Evolutionary conservation across 2,888 invertebrate genomes (phyloP).

Genomic region (Argyresthia albistria): DNA sequence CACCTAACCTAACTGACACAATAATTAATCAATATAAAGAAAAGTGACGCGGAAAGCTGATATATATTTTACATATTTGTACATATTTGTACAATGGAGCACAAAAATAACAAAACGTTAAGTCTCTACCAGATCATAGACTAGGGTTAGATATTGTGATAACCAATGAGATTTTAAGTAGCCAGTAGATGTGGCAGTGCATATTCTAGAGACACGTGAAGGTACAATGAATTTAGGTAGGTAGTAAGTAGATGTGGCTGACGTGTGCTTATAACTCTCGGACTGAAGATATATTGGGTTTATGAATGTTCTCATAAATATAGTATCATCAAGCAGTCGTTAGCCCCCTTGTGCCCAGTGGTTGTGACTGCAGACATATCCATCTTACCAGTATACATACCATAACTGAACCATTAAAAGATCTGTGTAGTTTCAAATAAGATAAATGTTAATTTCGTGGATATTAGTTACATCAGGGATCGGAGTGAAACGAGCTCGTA

Average conservation of each 20-base stretch:
- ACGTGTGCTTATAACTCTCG: conserved; percentile 43
- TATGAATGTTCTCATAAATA: neutral
- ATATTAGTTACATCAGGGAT: no score
- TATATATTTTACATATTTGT: conserved; percentile 4
- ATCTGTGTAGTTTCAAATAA: conserved; percentile 16
- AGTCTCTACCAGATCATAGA: conserved; percentile 63
- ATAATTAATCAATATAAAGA: conserved; percentile 6
- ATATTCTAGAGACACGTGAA: conserved; percentile 45
- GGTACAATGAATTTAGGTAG: conserved; percentile 65
- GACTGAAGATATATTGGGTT: neutral
- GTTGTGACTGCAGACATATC: conserved; percentile 71
- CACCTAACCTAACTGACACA: conserved; percentile 4
- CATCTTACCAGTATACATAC: conserved; percentile 14
- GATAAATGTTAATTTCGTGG: neutral
- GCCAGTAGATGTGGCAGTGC: conserved; percentile 46
- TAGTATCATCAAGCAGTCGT: conserved; percentile 28
- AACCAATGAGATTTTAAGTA: conserved; percentile 65
- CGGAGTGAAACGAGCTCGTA: no score
- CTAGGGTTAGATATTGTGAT: conserved; percentile 68
- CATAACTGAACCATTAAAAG: conserved; percentile 14
- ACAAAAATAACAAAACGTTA: conserved; percentile 10
- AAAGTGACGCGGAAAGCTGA: neutral
- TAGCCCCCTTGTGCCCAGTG: conserved; percentile 36
- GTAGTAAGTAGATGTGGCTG: conserved; percentile 31
- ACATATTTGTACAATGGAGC: conserved; percentile 2